Evolutionary conservation across 2,888 invertebrate species (phyloP).

Genomic region (Tipula helvola): DNA sequence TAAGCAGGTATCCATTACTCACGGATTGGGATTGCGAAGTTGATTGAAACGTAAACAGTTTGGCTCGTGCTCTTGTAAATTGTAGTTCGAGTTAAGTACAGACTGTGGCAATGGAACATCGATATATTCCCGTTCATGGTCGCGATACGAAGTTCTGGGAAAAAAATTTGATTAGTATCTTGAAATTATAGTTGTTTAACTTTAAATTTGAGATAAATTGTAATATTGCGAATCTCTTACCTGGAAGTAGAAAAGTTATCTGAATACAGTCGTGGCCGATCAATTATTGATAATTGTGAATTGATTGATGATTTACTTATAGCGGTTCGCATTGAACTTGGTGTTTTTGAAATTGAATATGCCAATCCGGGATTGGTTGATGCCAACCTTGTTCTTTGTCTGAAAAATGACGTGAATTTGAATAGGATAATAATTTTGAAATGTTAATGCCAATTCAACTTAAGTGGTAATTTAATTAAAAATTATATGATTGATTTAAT

Average conservation of each 20-base stretch:
- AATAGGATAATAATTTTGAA: not conserved
- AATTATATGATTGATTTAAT: not conserved
- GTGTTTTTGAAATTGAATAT: constrained; percentile 30
- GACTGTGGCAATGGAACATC: constrained; percentile 36
- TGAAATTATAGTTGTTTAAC: not conserved
- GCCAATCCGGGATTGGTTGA: constrained; percentile 32
- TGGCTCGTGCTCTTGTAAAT: constrained; percentile 36
- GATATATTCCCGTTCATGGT: constrained; percentile 33
- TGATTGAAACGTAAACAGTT: constrained; percentile 42
- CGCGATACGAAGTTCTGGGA: constrained; percentile 19
- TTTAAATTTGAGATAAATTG: not conserved
- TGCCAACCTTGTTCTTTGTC: not conserved
- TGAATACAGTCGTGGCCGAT: not conserved
- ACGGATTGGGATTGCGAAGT: constrained; percentile 31
- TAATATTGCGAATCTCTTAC: not conserved
- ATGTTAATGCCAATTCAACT: not conserved
- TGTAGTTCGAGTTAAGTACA: constrained; percentile 26
- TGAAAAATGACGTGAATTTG: not conserved
- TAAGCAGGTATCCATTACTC: constrained; percentile 9
- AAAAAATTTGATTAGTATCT: not conserved
- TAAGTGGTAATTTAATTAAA: not conserved
- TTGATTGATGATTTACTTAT: constrained; percentile 16
- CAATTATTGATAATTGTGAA: not conserved
- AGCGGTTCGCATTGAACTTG: constrained; percentile 22
- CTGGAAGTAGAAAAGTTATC: not conserved